Percentiles rank a stretch among this genome's conserved stretches.
phyloP scores from a whole-genome alignment of 2,888 invertebrate genomes.

The Torymus texanus region DNA sequence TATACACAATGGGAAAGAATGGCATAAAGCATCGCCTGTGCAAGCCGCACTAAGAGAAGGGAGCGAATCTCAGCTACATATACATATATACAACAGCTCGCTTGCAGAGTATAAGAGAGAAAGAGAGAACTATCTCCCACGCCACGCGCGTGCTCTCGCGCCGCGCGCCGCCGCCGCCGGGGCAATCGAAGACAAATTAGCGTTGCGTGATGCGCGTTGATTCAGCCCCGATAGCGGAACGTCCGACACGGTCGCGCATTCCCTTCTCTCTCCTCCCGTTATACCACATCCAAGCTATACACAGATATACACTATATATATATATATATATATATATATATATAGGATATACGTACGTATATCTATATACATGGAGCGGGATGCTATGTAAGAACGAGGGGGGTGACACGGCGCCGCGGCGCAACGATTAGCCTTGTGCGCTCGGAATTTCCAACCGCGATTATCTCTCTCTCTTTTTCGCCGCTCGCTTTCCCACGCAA shows the following conservation, averaged over 20 bases:
- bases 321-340: no score
- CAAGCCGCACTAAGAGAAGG: not conserved
- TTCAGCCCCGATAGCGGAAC: conserved; percentile 72
- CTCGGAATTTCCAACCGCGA: not conserved
- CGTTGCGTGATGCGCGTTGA: conserved; percentile 75
- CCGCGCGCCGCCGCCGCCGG: conserved; percentile 62
- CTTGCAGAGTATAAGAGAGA: not conserved
- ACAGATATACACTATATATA: not conserved
- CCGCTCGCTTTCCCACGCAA: conserved; percentile 38
- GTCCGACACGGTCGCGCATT: conserved; percentile 66
- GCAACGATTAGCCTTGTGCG: conserved; percentile 23
- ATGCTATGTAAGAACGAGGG: conserved; percentile 20
- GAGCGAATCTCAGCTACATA: not conserved
- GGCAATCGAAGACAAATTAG: conserved; percentile 75
- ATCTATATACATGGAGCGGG: no score
- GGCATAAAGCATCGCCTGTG: no score
- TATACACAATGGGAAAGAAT: no score
- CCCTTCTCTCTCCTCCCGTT: conserved; percentile 44
- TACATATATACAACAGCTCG: not conserved
- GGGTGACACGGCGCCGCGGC: conserved; percentile 43
- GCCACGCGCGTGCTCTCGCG: conserved; percentile 61
- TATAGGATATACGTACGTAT: no score
- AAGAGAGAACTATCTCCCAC: conserved; percentile 69
- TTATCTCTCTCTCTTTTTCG: conserved; percentile 9
- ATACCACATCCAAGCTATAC: not conserved